Evolutionary conservation across 2,113 vertebrate genomes (phyloP).

Genomic region (Grammomys dolichurus): DNA sequence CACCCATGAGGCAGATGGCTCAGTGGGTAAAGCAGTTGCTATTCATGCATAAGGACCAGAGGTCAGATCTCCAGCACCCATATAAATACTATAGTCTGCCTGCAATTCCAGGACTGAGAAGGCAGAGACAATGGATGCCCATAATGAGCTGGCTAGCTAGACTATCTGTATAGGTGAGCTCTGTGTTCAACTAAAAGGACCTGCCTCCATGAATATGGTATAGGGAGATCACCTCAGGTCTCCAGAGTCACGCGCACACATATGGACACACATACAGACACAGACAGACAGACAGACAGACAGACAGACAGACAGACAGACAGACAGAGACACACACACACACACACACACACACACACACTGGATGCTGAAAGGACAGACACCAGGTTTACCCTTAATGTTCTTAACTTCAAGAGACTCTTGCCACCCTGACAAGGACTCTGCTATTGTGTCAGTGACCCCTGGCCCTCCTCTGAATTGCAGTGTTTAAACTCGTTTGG

Average conservation of each 20-base stretch:
- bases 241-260: neutral
- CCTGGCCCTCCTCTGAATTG: neutral
- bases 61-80: neutral
- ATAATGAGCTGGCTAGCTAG: neutral
- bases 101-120: too few species aligned
- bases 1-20: neutral
- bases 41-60: neutral
- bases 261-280: neutral
- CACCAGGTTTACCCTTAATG: neutral
- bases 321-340: neutral
- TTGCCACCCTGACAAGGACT: neutral
- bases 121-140: neutral
- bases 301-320: too few species aligned
- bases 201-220: neutral
- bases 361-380: neutral
- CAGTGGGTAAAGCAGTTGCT: neutral
- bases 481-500: slow-evolving; percentile 34
- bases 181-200: neutral
- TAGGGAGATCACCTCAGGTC: neutral
- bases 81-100: too few species aligned
- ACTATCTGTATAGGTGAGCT: neutral
- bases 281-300: neutral
- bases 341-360: too few species aligned
- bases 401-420: neutral
- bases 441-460: neutral